phyloP scores from a whole-genome alignment of 2,113 vertebrate genomes.

The Neofelis nebulosa region DNA sequence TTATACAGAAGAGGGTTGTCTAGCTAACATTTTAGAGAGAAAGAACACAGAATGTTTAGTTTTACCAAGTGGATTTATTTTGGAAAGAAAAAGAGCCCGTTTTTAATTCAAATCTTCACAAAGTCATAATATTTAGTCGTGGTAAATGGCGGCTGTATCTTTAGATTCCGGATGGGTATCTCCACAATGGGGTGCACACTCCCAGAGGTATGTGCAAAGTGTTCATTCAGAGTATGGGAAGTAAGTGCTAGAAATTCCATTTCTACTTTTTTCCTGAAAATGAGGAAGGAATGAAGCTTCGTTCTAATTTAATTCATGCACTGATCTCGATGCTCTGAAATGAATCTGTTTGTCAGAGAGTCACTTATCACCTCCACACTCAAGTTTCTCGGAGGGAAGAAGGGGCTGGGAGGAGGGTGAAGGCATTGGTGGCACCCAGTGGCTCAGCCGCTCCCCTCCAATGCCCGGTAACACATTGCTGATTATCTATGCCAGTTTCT shows the following conservation, averaged over 20 bases:
- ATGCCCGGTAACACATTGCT: rapidly evolving
- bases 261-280: not conserved
- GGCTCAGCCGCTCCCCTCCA: not conserved
- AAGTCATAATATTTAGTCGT: not conserved
- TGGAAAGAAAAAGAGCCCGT: not conserved
- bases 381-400: not conserved
- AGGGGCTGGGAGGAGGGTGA: rapidly evolving
- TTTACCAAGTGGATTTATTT: not conserved
- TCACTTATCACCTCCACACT: not conserved
- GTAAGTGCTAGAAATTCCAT: not conserved
- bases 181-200: rapidly evolving
- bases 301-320: not conserved
- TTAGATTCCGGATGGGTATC: not conserved
- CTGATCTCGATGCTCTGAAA: not conserved
- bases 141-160: not conserved
- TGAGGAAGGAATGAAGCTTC: not conserved
- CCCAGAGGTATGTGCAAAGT: not conserved
- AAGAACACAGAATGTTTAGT: not conserved
- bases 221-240: not conserved
- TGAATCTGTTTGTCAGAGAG: not conserved
- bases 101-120: not conserved
- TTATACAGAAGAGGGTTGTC: not conserved
- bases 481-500: not conserved
- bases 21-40: not conserved
- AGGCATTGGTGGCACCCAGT: not conserved